Base-by-base conservation (phyloP, 2,888 invertebrate genomes). In the Ormia ochracea region DNA sequence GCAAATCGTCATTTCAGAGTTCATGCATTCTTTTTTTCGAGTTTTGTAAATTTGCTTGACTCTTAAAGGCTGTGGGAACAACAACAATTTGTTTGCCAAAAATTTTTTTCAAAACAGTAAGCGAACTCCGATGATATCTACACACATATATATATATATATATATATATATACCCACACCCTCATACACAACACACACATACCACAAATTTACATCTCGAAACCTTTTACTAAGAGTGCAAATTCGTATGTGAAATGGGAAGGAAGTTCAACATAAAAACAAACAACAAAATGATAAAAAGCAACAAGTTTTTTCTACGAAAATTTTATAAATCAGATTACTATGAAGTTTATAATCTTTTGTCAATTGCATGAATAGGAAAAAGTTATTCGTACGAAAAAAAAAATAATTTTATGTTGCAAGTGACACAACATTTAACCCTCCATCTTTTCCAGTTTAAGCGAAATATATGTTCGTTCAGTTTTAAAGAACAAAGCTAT, bases 301-400 rank as follows among this genome's bases (percentile, higher is more conserved):
- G 74, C 73, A 79, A 74, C 69, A 79, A 74, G 78, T 79, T 74
- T 74, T 43, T 45, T n/a, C 52, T 72, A 58, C 58, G 59, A 66
- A 78, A 66, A 59, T 54, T 59, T 31, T 58, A 28, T 36, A 74
- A 79, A 79, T 79, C 65, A 69, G 69, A 79, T 79, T 74, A 79
- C 7, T 31, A 14, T 28, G 28, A 56, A 74, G 31, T 70, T 52
- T 54, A n/a, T 36, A 28, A 61, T 41, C 61, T 54, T 54, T 70
- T 74, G 58, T 74, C 74, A 68, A 73, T 43, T 68, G 48, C 56
- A 74, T n/a, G 33, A 72, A 72, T n/a, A 58, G 3, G 54, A 50
- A 63, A 61, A 59, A 72, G 17, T 33, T 50, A 50, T 50, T 48
- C 48, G 19, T 19, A 41, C 33, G 19, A 19, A 70, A 2, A 17